These are phyloP conservation scores for Laothoe populi DNA, from an alignment of 2,888 invertebrate species.

Conservation along the genomic window DNA sequence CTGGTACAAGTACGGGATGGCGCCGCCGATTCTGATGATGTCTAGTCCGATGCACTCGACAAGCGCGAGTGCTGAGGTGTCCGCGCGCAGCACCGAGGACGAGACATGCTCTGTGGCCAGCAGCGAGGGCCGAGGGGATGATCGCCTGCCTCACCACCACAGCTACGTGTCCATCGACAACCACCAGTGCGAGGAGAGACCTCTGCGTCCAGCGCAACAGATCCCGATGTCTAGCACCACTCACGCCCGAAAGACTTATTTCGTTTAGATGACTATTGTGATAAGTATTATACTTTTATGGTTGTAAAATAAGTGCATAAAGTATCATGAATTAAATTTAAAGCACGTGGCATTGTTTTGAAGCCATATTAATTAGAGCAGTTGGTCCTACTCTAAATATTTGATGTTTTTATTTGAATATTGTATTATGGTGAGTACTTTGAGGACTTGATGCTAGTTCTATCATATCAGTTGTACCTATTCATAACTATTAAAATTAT, in stretches of 20 bases:
- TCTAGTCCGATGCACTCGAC: conserved; percentile 87
- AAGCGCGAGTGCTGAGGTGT: conserved; percentile 85
- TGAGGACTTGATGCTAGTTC: conserved; percentile 1
- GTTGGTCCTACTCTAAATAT: conserved; percentile 11
- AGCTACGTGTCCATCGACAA: conserved; percentile 85
- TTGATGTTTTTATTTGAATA: conserved; percentile 17
- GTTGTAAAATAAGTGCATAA: neutral
- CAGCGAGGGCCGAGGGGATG: conserved; percentile 83
- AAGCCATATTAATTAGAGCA: conserved; percentile 10
- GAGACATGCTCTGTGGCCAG: conserved; percentile 86
- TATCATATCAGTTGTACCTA: conserved; percentile 15
- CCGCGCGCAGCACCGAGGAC: conserved; percentile 86
- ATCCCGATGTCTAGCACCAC: conserved; percentile 78
- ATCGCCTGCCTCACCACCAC: conserved; percentile 82
- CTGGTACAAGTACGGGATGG: conserved; percentile 82
- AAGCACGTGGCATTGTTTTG: neutral
- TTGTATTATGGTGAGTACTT: neutral
- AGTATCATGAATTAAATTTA: neutral
- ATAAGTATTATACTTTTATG: conserved; percentile 41
- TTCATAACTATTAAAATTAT: neutral
- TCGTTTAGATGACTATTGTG: conserved; percentile 65
- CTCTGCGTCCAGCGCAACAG: conserved; percentile 77
- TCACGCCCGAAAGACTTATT: conserved; percentile 81
- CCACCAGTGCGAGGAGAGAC: conserved; percentile 79
- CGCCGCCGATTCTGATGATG: conserved; percentile 82